These are phyloP conservation scores for Anarhynchus alexandrinus DNA, from an alignment of 2,113 vertebrate species.

Conservation along the genomic window DNA sequence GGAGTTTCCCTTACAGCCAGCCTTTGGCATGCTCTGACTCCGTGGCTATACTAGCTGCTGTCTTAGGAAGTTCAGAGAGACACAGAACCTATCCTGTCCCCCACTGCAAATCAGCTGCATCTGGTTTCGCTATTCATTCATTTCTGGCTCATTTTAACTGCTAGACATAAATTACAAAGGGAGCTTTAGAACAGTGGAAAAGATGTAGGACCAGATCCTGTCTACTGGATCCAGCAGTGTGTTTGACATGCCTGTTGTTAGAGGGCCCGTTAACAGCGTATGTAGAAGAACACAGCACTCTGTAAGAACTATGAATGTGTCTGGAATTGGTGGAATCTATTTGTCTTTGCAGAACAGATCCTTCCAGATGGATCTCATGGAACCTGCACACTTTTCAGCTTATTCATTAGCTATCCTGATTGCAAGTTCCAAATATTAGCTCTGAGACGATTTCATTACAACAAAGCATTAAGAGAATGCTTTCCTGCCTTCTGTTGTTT, in stretches of 20 bases:
- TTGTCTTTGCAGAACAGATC: background rate
- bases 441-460: background rate
- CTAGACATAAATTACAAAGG: background rate
- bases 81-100: background rate
- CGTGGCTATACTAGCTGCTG: background rate
- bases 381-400: background rate
- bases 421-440: background rate
- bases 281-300: background rate
- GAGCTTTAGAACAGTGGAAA: background rate
- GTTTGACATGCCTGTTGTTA: background rate
- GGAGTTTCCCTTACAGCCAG: background rate
- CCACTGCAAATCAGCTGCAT: background rate
- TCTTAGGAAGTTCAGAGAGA: background rate
- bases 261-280: background rate
- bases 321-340: background rate
- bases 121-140: background rate
- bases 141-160: conserved; percentile 2
- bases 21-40: background rate
- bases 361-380: background rate
- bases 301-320: background rate
- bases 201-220: background rate
- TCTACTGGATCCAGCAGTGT: background rate
- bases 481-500: background rate
- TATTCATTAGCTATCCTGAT: background rate
- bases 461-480: background rate